Evolutionary conservation across 2,797 vertebrate species (phyloP).

Genomic region (Alexandromys oeconomus): DNA sequence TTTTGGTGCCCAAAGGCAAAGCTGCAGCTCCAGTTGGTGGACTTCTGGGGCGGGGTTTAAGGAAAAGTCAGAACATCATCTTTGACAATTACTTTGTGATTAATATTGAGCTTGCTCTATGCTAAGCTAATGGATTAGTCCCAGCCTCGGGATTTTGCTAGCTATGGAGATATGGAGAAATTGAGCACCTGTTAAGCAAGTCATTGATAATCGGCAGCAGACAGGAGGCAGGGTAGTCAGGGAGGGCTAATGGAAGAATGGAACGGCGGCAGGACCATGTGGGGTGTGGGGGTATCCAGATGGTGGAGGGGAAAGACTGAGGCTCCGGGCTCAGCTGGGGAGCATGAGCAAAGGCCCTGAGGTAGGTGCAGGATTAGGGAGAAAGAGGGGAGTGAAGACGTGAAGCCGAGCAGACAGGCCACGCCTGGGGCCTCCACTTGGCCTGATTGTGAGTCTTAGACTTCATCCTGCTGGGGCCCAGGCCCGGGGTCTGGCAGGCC

Average conservation of each 20-base stretch:
- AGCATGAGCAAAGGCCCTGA: not conserved
- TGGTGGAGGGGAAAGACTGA: not conserved
- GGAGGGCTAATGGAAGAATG: not conserved
- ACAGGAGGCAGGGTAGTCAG: not conserved
- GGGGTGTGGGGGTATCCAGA: no score
- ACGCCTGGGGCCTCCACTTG: not conserved
- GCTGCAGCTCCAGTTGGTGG: not conserved
- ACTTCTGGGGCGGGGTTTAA: not conserved
- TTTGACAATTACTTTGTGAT: not conserved
- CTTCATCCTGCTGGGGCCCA: not conserved
- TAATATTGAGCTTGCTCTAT: not conserved
- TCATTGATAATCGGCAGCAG: not conserved
- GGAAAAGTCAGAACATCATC: not conserved
- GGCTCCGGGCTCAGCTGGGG: not conserved
- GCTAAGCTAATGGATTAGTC: not conserved
- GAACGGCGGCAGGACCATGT: not conserved
- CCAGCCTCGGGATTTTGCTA: not conserved
- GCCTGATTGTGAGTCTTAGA: not conserved
- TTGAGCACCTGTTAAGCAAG: not conserved
- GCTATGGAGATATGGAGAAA: not conserved
- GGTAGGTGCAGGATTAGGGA: not conserved
- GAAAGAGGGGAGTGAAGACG: not conserved
- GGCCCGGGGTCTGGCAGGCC: not conserved
- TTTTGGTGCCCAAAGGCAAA: conserved; percentile 3
- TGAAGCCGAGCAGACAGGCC: not conserved